A percentile compares a stretch with the other conserved stretches of the same genome.
phyloP scores from a whole-genome alignment of 2,797 vertebrate genomes.

The Cephalopachus bancanus region DNA sequence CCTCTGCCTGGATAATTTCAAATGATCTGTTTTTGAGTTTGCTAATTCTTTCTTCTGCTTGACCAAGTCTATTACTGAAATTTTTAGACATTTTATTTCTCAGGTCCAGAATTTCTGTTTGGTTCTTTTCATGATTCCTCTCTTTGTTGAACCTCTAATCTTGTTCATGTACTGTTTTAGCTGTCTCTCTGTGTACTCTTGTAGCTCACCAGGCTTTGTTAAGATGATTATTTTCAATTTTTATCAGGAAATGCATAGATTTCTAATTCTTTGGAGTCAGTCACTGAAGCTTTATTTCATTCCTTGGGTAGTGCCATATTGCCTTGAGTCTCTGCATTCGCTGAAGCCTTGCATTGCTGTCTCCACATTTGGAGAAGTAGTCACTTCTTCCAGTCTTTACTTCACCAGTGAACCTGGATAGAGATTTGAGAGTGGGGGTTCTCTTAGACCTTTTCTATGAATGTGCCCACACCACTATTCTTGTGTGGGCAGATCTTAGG shows the following conservation, averaged over 20 bases:
- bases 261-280: neutral
- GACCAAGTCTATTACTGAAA: neutral
- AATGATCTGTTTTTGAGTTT: neutral
- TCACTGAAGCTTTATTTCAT: neutral
- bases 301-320: neutral
- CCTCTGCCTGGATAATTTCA: neutral
- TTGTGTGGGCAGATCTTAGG: neutral
- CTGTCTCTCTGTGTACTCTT: neutral
- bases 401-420: neutral
- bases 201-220: neutral
- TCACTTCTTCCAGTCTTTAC: neutral
- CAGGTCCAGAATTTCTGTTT: neutral
- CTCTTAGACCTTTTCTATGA: neutral
- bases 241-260: neutral
- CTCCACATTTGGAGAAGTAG: neutral
- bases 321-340: neutral
- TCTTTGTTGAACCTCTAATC: neutral
- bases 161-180: neutral
- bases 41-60: neutral
- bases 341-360: neutral
- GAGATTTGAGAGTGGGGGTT: neutral
- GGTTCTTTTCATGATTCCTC: neutral
- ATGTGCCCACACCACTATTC: neutral
- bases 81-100: neutral
- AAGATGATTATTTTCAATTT: neutral